Percentiles rank a stretch among this genome's conserved stretches.
Conservation (phyloP, 2,113 vertebrate species). For the Donacobius atricapilla region DNA sequence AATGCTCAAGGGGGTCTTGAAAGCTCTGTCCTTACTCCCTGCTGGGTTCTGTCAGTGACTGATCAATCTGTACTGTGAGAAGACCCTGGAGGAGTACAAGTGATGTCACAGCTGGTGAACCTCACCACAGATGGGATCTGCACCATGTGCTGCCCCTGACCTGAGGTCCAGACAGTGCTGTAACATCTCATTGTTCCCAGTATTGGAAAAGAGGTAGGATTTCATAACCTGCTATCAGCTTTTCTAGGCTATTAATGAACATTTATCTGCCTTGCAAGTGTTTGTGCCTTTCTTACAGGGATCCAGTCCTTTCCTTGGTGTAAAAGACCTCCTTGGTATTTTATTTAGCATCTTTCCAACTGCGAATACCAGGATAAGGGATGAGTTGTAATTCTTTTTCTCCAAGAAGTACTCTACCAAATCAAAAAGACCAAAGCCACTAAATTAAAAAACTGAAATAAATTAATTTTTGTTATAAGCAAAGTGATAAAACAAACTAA, state of each 20-base stretch:
- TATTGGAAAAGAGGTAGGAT: fast-evolving
- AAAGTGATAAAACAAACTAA: neutral
- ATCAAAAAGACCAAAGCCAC: neutral
- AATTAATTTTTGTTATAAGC: neutral
- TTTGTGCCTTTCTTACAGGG: neutral
- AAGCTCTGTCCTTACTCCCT: neutral
- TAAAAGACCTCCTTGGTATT: neutral
- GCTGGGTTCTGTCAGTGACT: neutral
- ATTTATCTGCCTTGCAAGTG: neutral
- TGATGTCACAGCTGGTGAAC: neutral
- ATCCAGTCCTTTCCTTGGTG: neutral
- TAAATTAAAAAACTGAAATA: neutral
- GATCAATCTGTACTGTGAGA: neutral
- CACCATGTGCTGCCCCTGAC: fast-evolving
- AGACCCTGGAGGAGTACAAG: neutral
- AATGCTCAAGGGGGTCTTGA: neutral
- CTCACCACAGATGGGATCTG: neutral
- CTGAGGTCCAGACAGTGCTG: neutral
- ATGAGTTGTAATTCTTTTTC: neutral
- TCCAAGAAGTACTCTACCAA: neutral
- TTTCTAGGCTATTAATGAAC: neutral
- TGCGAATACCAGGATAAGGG: neutral
- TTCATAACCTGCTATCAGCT: neutral
- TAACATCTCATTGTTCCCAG: neutral
- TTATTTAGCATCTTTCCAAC: neutral